phyloP scores from a whole-genome alignment of 2,797 vertebrate species.

The Tiaroga cobitis region DNA sequence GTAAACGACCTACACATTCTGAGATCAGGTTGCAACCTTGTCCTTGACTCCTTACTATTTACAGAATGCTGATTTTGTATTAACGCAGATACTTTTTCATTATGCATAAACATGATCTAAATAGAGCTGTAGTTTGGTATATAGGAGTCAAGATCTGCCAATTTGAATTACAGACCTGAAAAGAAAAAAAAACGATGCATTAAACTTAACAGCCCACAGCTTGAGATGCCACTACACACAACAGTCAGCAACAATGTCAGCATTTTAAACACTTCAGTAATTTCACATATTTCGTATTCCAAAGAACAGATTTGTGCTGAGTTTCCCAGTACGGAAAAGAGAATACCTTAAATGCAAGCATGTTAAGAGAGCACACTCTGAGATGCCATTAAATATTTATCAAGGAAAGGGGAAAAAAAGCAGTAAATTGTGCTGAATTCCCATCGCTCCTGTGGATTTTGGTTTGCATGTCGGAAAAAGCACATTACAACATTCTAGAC shows the following conservation, averaged over 20 bases:
- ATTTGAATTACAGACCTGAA: slow-evolving; percentile 3
- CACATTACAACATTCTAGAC: background rate
- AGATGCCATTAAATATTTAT: slow-evolving; percentile 37
- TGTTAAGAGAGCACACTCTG: slow-evolving; percentile 21
- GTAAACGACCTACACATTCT: background rate
- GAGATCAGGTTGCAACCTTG: background rate
- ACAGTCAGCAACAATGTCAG: background rate
- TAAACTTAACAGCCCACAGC: background rate
- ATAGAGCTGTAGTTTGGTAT: background rate
- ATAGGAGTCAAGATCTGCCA: background rate
- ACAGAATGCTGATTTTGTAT: background rate
- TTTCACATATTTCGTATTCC: background rate
- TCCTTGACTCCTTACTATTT: slow-evolving; percentile 3
- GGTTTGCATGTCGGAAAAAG: slow-evolving; percentile 15
- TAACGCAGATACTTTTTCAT: background rate
- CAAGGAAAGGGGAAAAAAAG: too few species aligned
- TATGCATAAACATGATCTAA: slow-evolving; percentile 28
- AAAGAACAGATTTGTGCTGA: background rate
- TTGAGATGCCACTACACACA: background rate
- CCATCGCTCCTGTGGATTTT: slow-evolving; percentile 13
- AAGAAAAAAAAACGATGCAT: background rate
- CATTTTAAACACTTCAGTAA: background rate
- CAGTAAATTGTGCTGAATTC: slow-evolving; percentile 22
- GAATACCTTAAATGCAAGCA: background rate
- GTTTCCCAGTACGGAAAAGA: background rate